Evolutionary conservation across 2,797 vertebrate genomes (phyloP).

Genomic region (Cyclopterus lumpus): DNA sequence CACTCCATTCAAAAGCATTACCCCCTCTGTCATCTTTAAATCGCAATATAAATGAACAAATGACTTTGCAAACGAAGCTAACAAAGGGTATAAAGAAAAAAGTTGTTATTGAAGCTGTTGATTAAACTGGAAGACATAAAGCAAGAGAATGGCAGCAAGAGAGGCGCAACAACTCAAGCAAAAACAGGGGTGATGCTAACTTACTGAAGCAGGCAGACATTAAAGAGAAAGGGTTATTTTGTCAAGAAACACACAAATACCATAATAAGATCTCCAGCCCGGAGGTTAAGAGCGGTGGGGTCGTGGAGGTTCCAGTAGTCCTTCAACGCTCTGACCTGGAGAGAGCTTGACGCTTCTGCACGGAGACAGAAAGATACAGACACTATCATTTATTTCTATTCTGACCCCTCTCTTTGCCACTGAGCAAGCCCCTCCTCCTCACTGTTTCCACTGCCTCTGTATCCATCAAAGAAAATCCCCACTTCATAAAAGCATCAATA

Average conservation of each 20-base stretch:
- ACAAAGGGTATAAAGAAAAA: background rate
- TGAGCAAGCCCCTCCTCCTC: background rate
- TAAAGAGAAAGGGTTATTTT: constrained; percentile 80
- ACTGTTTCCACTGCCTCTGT: background rate
- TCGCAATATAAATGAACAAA: background rate
- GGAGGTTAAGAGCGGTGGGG: constrained; percentile 93
- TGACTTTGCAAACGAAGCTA: background rate
- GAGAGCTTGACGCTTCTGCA: constrained; percentile 92
- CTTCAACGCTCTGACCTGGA: constrained; percentile 95
- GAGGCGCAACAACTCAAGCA: background rate
- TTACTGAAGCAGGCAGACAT: background rate
- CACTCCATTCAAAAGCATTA: background rate
- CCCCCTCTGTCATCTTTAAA: background rate
- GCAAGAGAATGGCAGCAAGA: background rate
- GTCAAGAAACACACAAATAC: constrained; percentile 67
- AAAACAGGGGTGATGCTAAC: background rate
- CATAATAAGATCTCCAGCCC: constrained; percentile 93
- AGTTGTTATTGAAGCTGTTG: background rate
- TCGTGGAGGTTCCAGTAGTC: constrained; percentile 98
- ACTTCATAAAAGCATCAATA: constrained; percentile 79
- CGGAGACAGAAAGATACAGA: background rate
- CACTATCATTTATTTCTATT: background rate
- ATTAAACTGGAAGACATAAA: background rate
- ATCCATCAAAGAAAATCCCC: background rate
- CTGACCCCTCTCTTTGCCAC: background rate